phyloP scores from a whole-genome alignment of 2,113 vertebrate genomes.

The Eonycteris spelaea region DNA sequence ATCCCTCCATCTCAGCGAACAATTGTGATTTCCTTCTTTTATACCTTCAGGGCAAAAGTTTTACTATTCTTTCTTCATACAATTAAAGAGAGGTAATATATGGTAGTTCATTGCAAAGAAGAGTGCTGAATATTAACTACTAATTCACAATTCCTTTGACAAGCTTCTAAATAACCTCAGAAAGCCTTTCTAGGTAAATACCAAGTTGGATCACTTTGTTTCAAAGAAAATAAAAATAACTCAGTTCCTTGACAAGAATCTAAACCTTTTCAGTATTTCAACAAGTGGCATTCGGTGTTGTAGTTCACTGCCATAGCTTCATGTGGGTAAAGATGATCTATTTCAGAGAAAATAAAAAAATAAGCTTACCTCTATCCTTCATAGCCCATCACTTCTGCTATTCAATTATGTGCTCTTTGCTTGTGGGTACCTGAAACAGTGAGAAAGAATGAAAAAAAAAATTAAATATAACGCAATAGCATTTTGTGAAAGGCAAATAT shows the following conservation, averaged over 20 bases:
- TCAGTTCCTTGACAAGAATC: not conserved
- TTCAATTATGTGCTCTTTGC: constrained; percentile 71
- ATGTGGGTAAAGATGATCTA: not conserved
- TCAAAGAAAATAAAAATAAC: constrained; percentile 16
- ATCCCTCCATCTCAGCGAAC: not conserved
- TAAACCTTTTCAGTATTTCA: not conserved
- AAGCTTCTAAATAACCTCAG: constrained; percentile 5
- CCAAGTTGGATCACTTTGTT: not conserved
- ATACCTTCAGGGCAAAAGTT: not conserved
- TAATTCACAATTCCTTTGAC: not conserved
- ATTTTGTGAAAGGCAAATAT: constrained; percentile 58
- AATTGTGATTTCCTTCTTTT: not conserved
- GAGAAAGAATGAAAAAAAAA: constrained; percentile 82
- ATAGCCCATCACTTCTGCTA: constrained; percentile 63
- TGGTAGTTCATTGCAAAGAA: not conserved
- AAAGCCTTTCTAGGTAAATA: not conserved
- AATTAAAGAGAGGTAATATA: not conserved
- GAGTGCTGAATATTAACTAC: not conserved
- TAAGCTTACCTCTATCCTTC: constrained; percentile 79
- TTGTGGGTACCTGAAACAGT: constrained; percentile 80
- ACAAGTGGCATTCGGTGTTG: not conserved
- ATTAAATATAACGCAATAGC: constrained; percentile 74
- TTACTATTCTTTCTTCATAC: not conserved
- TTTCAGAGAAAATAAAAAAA: not conserved
- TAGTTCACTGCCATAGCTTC: not conserved